Evolutionary conservation across 2,888 invertebrate species (phyloP).

Genomic region (Netelia melanura): DNA sequence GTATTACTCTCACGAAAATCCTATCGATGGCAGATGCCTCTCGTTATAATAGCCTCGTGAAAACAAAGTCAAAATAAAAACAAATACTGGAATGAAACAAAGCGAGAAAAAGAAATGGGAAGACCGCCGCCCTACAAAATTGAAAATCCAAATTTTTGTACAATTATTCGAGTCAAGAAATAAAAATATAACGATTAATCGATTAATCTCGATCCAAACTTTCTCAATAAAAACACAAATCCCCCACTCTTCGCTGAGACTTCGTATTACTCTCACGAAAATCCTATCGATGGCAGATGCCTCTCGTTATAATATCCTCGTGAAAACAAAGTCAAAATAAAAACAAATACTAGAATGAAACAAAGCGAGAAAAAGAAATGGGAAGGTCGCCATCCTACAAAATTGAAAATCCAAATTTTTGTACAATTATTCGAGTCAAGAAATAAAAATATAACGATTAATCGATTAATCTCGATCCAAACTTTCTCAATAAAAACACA

Average conservation of each 20-base stretch:
- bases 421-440: not conserved
- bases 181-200: not conserved
- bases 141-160: not conserved
- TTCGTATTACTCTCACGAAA: slow-evolving; percentile 19
- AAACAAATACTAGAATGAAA: not conserved
- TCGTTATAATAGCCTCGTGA: slow-evolving; percentile 49
- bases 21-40: slow-evolving; percentile 55
- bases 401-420: not conserved
- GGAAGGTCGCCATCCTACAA: slow-evolving; percentile 33
- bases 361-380: slow-evolving; percentile 22
- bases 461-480: slow-evolving; percentile 1
- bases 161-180: not conserved
- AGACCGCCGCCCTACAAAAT: slow-evolving; percentile 31
- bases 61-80: not conserved
- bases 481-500: not conserved
- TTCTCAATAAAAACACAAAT: not conserved
- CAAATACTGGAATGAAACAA: not conserved
- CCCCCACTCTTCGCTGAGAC: not conserved
- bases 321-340: not conserved
- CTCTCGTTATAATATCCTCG: slow-evolving; percentile 54
- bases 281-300: slow-evolving; percentile 55
- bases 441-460: not conserved
- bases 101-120: slow-evolving; percentile 24
- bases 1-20: slow-evolving; percentile 28
- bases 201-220: slow-evolving; percentile 9